phyloP scores from a whole-genome alignment of 2,797 vertebrate genomes.

The Manis crassicaudata region DNA sequence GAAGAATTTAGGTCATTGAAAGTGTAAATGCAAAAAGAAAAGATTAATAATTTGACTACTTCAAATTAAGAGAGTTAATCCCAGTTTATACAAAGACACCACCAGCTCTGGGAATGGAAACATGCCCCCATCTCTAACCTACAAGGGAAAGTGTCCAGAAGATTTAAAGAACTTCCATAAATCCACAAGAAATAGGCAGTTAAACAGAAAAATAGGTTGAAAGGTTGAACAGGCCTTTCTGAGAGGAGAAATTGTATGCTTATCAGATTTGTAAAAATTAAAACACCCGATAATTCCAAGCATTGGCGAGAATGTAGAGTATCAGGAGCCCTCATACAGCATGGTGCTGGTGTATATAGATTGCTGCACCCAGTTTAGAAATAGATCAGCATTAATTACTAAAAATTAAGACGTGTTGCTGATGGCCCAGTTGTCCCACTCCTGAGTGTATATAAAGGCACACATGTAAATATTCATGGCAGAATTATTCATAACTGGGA shows the following conservation, averaged over 20 bases:
- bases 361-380: background rate
- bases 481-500: background rate
- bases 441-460: too few relatives aligned
- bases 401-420: background rate
- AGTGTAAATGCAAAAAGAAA: background rate
- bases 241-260: background rate
- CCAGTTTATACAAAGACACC: background rate
- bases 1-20: background rate
- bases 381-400: background rate
- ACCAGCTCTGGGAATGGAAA: background rate
- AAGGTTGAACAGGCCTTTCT: background rate
- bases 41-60: background rate
- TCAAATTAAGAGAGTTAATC: background rate
- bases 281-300: background rate
- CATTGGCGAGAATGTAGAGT: background rate
- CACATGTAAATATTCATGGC: background rate
- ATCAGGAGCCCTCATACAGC: too few relatives aligned
- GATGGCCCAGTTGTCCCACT: background rate
- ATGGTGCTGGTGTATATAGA: too few relatives aligned
- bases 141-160: background rate
- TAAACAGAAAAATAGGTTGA: background rate
- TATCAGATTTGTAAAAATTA: background rate
- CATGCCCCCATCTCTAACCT: fast-evolving
- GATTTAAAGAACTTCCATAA: background rate
- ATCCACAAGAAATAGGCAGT: background rate